Conservation (phyloP, 2,797 vertebrate species). For the Gobionotothen gibberifrons region DNA sequence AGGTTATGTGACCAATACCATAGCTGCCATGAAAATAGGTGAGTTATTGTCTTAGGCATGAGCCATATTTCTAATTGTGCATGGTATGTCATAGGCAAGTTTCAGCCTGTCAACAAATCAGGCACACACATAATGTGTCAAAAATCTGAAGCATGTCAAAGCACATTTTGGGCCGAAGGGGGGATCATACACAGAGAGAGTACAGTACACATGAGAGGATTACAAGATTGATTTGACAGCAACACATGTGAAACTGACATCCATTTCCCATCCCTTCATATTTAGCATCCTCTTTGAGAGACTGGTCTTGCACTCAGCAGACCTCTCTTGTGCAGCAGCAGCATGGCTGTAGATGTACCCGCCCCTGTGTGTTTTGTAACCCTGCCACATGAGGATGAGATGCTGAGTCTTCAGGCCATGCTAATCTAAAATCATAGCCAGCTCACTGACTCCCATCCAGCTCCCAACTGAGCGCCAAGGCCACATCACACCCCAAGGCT, state of each 20-base stretch:
- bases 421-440: slow-evolving; percentile 61
- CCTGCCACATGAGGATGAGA: slow-evolving; percentile 57
- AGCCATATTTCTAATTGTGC: slow-evolving; percentile 15
- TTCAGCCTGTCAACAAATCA: slow-evolving; percentile 24
- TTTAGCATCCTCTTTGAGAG: slow-evolving; percentile 15
- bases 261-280: neutral
- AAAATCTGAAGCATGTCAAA: slow-evolving; percentile 5
- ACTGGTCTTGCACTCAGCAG: neutral
- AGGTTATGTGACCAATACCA: slow-evolving; percentile 8
- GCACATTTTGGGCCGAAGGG: neutral
- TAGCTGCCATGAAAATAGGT: slow-evolving; percentile 17
- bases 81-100: slow-evolving; percentile 23
- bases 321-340: slow-evolving; percentile 31
- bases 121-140: slow-evolving; percentile 15
- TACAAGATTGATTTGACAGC: slow-evolving; percentile 6
- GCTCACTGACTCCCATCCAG: slow-evolving; percentile 60
- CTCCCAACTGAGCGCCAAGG: slow-evolving; percentile 47
- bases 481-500: slow-evolving; percentile 48
- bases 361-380: slow-evolving; percentile 50
- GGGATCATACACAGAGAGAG: neutral
- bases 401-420: slow-evolving; percentile 52
- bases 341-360: slow-evolving; percentile 17
- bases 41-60: neutral
- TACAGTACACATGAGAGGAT: neutral
- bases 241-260: slow-evolving; percentile 6